These are phyloP conservation scores for Desoria tigrina DNA, from an alignment of 2,888 invertebrate species.

Conservation along the genomic window DNA sequence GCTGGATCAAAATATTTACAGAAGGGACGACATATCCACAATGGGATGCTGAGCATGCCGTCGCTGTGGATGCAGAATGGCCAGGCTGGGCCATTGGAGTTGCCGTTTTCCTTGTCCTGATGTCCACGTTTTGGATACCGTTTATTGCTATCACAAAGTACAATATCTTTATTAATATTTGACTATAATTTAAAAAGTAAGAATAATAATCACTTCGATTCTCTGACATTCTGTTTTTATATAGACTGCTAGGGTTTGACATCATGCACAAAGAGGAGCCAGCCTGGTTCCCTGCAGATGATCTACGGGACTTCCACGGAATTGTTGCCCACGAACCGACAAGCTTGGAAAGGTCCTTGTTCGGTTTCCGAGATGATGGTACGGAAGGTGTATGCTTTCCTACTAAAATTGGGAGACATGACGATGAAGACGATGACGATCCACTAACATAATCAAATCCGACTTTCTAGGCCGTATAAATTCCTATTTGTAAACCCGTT, in stretches of 20 bases:
- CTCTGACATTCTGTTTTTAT: no score
- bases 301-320: conserved; percentile 84
- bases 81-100: conserved; percentile 79
- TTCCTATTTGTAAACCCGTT: no score
- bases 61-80: conserved; percentile 78
- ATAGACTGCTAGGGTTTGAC: conserved; percentile 75
- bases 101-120: conserved; percentile 71
- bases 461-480: no score
- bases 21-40: conserved; percentile 83
- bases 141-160: conserved; percentile 77
- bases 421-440: conserved; percentile 58
- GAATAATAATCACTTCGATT: no score
- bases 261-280: conserved; percentile 85
- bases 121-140: conserved; percentile 87
- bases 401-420: conserved; percentile 64
- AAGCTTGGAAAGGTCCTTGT: conserved; percentile 72
- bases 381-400: conserved; percentile 80
- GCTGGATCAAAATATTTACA: conserved; percentile 75
- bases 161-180: conserved; percentile 27
- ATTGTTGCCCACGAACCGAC: conserved; percentile 82
- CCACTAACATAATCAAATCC: conserved; percentile 32
- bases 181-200: not conserved
- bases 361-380: conserved; percentile 82
- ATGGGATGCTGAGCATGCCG: conserved; percentile 74
- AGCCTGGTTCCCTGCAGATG: conserved; percentile 88